A percentile compares a stretch with the other conserved stretches of the same genome.
phyloP scores from a whole-genome alignment of 2,113 vertebrate genomes.

The Peromyscus maniculatus region DNA sequence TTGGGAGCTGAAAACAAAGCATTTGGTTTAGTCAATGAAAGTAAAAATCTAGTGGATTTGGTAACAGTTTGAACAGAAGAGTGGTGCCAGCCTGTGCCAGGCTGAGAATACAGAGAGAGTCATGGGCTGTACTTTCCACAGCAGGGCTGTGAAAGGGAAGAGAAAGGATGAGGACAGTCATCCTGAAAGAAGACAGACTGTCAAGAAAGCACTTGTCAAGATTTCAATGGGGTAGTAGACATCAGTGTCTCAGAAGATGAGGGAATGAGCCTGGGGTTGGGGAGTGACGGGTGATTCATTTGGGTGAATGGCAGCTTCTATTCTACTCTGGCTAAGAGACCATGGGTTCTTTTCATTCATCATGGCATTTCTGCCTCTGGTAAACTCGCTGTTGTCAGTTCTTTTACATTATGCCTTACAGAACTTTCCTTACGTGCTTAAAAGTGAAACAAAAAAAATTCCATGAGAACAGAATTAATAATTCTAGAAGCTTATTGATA shows the following conservation, averaged over 20 bases:
- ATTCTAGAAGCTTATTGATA: background rate
- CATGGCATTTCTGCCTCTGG: conserved; percentile 38
- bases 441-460: conserved; percentile 42
- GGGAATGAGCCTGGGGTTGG: background rate
- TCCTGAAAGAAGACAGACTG: conserved; percentile 34
- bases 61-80: background rate
- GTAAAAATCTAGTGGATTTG: background rate
- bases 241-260: background rate
- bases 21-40: background rate
- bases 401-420: conserved; percentile 27
- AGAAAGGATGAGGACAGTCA: background rate
- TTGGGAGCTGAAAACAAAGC: background rate
- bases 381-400: conserved; percentile 51
- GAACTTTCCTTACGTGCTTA: conserved; percentile 47
- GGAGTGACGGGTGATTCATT: conserved; percentile 63
- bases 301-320: conserved; percentile 64
- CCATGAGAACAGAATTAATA: conserved; percentile 12
- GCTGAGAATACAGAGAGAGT: background rate
- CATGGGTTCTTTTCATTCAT: conserved; percentile 73
- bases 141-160: background rate
- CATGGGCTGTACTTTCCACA: background rate
- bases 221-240: conserved; percentile 23
- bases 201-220: conserved; percentile 57
- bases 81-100: no score
- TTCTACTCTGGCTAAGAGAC: conserved; percentile 60